A percentile compares a stretch with the other conserved stretches of the same genome.
These are phyloP conservation scores for Ylistrum balloti DNA, from an alignment of 1,140 invertebrate species.

Conservation along the genomic window DNA sequence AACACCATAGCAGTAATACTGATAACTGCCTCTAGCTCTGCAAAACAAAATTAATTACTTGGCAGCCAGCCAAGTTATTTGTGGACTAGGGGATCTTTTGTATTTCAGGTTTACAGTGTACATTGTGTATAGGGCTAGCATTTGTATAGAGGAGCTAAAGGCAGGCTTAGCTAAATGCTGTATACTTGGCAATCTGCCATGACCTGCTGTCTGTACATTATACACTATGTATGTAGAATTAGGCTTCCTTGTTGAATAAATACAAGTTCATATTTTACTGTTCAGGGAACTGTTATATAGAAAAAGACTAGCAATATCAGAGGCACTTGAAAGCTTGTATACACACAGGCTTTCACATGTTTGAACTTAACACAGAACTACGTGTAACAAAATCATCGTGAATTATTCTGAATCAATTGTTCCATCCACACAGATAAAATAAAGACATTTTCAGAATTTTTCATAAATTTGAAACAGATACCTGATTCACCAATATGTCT, in stretches of 20 bases:
- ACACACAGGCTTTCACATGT: neutral
- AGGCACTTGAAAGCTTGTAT: neutral
- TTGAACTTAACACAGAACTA: too few species aligned
- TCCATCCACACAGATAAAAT: too few species aligned
- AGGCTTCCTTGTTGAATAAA: conserved; percentile 31
- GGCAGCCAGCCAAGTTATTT: conserved; percentile 51
- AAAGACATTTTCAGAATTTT: too few species aligned
- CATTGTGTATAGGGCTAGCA: conserved; percentile 12
- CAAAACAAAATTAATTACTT: conserved; percentile 47
- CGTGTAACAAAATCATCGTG: too few species aligned
- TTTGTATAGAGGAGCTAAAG: conserved; percentile 31
- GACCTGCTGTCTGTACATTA: too few species aligned
- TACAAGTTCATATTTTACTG: neutral
- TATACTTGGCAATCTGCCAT: neutral
- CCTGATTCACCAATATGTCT: too few species aligned
- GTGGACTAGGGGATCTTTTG: conserved; percentile 31
- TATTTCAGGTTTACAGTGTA: neutral
- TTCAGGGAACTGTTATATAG: neutral
- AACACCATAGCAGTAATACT: conserved; percentile 50
- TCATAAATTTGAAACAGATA: too few species aligned
- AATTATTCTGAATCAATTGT: too few species aligned
- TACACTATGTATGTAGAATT: too few species aligned
- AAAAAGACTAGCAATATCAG: neutral
- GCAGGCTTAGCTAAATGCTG: neutral
- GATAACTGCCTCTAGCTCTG: conserved; percentile 42